phyloP scores from a whole-genome alignment of 2,113 vertebrate species.

The Tor tambroides region DNA sequence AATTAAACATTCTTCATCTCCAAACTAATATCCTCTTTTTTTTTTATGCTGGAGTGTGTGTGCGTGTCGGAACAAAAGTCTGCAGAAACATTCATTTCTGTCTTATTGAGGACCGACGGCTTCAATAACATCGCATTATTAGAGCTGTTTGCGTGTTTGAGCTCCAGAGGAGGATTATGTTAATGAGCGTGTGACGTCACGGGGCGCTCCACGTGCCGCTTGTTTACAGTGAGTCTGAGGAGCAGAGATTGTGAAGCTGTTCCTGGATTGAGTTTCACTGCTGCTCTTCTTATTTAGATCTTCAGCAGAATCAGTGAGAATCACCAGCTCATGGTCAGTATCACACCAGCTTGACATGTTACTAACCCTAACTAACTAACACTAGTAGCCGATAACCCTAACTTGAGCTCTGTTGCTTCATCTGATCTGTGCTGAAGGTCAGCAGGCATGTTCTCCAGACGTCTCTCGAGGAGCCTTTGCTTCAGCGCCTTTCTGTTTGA shows the following conservation, averaged over 20 bases:
- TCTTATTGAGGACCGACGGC: slow-evolving; percentile 34
- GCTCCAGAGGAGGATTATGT: too few species aligned
- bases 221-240: slow-evolving; percentile 72
- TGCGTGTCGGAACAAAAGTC: too few species aligned
- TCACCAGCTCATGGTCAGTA: neutral
- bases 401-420: neutral
- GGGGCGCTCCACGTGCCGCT: slow-evolving; percentile 64
- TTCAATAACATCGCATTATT: neutral
- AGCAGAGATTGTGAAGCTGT: slow-evolving; percentile 9
- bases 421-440: neutral
- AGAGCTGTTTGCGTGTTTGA: neutral
- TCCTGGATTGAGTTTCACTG: slow-evolving; percentile 47
- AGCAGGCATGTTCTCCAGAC: neutral
- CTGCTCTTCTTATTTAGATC: neutral
- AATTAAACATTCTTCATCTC: slow-evolving; percentile 78
- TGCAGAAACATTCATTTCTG: slow-evolving; percentile 53
- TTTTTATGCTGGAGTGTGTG: slow-evolving; percentile 49
- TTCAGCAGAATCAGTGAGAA: neutral
- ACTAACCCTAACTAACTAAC: neutral
- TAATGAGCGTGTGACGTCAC: slow-evolving; percentile 52
- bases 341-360: neutral
- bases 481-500: neutral
- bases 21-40: slow-evolving; percentile 79
- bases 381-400: too few species aligned
- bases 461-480: too few species aligned